These are phyloP conservation scores for Rana temporaria DNA, from an alignment of 2,113 vertebrate species.

Conservation along the genomic window DNA sequence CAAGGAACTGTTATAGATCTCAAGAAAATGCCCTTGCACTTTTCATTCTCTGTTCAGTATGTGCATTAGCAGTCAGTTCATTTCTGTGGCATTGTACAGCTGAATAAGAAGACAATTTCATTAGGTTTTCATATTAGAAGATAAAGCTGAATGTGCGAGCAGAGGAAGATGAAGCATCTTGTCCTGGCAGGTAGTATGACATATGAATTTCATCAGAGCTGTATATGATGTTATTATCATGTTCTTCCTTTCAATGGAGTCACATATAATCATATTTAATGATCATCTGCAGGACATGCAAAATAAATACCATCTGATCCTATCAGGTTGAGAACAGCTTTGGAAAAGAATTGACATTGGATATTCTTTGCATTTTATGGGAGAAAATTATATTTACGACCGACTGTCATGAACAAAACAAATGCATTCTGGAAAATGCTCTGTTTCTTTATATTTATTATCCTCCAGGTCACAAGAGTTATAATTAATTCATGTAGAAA, in stretches of 20 bases:
- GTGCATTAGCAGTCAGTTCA: slow-evolving; percentile 49
- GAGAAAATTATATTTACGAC: slow-evolving; percentile 20
- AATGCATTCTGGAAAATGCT: no score
- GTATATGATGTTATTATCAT: slow-evolving; percentile 53
- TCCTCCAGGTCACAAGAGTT: not conserved
- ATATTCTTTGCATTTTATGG: slow-evolving; percentile 34
- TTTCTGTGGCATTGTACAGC: slow-evolving; percentile 48
- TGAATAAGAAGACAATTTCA: slow-evolving; percentile 55
- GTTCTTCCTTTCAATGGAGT: slow-evolving; percentile 32
- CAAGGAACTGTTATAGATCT: slow-evolving; percentile 35
- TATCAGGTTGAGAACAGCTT: slow-evolving; percentile 25
- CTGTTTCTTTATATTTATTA: no score
- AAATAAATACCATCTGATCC: slow-evolving; percentile 43
- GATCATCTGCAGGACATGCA: slow-evolving; percentile 46
- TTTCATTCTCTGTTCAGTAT: slow-evolving; percentile 42
- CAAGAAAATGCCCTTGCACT: slow-evolving; percentile 48
- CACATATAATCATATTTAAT: slow-evolving; percentile 53
- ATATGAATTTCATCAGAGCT: slow-evolving; percentile 54
- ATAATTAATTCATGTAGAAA: not conserved
- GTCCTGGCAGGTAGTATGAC: slow-evolving; percentile 50
- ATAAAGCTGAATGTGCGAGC: slow-evolving; percentile 51
- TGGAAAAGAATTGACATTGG: slow-evolving; percentile 23
- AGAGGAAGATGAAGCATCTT: slow-evolving; percentile 54
- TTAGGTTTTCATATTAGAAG: slow-evolving; percentile 56
- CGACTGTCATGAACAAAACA: not conserved